Conservation (phyloP, 1,140 invertebrate genomes). For the Cydia pomonella region DNA sequence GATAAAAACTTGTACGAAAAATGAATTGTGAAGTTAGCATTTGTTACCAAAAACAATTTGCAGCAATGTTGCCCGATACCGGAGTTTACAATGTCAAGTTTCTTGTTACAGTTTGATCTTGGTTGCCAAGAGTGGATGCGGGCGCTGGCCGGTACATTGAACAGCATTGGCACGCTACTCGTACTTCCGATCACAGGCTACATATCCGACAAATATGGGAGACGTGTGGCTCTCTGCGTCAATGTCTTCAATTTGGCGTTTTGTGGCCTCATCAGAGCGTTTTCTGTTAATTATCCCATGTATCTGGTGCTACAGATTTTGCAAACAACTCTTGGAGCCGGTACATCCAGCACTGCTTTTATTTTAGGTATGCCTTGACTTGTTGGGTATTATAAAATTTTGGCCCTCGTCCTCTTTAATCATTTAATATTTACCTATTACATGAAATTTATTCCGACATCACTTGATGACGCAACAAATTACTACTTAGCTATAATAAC, state of each 20-base stretch:
- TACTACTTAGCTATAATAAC: no score
- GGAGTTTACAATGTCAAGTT: background rate
- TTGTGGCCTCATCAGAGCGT: constrained; percentile 82
- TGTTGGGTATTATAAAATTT: no score
- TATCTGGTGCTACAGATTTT: constrained; percentile 83
- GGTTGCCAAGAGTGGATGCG: constrained; percentile 27
- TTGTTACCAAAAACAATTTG: no score
- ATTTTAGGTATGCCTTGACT: constrained; percentile 42
- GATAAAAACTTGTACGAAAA: no score
- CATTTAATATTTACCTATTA: no score
- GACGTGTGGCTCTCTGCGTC: constrained; percentile 82
- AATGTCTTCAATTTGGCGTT: constrained; percentile 69
- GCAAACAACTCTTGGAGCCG: constrained; percentile 73
- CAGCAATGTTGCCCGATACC: no score
- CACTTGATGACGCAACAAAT: no score
- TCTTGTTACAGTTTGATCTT: constrained; percentile 32
- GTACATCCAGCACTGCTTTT: constrained; percentile 46
- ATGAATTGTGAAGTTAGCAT: no score
- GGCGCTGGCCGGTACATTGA: constrained; percentile 24
- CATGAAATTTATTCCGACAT: no score
- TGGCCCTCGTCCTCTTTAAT: no score
- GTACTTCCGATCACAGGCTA: background rate
- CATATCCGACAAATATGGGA: constrained; percentile 82
- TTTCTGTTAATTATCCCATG: constrained; percentile 82
- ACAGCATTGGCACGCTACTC: constrained; percentile 16